These are phyloP conservation scores for Esox lucius DNA, from an alignment of 2,797 vertebrate species.

Conservation along the genomic window DNA sequence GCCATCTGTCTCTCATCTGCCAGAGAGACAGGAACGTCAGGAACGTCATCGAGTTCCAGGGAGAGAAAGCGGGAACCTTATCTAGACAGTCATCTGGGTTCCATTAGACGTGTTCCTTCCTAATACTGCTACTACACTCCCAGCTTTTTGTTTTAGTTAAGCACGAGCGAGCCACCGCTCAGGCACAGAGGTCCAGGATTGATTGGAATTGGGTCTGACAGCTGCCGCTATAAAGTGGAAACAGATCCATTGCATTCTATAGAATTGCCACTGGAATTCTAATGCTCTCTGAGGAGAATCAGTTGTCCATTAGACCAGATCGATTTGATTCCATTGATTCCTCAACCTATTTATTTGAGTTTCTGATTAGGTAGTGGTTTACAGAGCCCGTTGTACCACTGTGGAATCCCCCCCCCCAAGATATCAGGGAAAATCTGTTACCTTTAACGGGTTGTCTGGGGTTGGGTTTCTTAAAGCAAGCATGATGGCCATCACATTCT, in stretches of 20 bases:
- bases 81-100: conserved; percentile 61
- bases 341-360: conserved; percentile 62
- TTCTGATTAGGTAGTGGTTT: conserved; percentile 75
- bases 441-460: conserved; percentile 47
- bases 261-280: conserved; percentile 65
- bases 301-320: conserved; percentile 70
- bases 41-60: conserved; percentile 27
- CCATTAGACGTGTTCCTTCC: conserved; percentile 58
- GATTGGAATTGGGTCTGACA: conserved; percentile 70
- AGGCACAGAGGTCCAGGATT: conserved; percentile 54
- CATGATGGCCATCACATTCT: conserved; percentile 10
- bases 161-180: conserved; percentile 57
- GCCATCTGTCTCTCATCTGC: conserved; percentile 72
- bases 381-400: conserved; percentile 59
- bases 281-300: conserved; percentile 64
- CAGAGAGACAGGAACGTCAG: conserved; percentile 36
- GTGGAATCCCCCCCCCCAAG: conserved; percentile 44
- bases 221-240: conserved; percentile 66
- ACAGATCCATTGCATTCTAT: conserved; percentile 60
- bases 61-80: conserved; percentile 31
- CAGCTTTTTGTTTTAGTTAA: conserved; percentile 64
- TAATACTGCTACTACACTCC: conserved; percentile 49
- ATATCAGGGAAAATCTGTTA: conserved; percentile 20
- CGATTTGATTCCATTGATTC: conserved; percentile 70
- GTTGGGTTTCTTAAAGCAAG: conserved; percentile 43